Evolutionary conservation across 2,888 invertebrate genomes (phyloP).

Genomic region (Drosophila demipolita): DNA sequence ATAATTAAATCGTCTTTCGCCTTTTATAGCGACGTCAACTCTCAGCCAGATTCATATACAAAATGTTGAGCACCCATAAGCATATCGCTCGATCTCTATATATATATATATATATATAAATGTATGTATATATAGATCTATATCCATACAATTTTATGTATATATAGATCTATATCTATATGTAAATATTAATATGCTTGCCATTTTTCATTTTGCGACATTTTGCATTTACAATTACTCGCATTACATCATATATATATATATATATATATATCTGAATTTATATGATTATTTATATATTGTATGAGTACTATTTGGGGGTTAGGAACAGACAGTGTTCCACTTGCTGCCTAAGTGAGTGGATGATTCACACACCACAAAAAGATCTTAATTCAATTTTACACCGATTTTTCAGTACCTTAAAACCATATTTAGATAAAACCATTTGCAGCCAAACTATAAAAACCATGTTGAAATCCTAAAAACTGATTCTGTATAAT

Average conservation of each 20-base stretch:
- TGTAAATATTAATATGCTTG: slow-evolving; percentile 18
- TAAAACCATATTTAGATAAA: background rate
- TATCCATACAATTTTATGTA: slow-evolving; percentile 13
- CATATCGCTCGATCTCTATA: background rate
- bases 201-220: slow-evolving; percentile 35
- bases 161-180: slow-evolving; percentile 1
- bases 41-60: background rate
- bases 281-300: background rate
- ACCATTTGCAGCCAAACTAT: background rate
- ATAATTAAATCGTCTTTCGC: slow-evolving; percentile 35
- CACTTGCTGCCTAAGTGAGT: slow-evolving; percentile 28
- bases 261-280: background rate
- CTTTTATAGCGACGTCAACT: slow-evolving; percentile 31
- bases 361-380: slow-evolving; percentile 13
- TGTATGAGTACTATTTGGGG: background rate
- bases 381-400: background rate
- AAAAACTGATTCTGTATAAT: no score
- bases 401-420: background rate
- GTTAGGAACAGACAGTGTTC: background rate
- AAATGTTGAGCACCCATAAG: background rate
- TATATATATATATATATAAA: slow-evolving; percentile 1
- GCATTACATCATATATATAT: slow-evolving; percentile 14
- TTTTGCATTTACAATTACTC: slow-evolving; percentile 38
- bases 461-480: no score
- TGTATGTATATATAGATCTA: slow-evolving; percentile 7